Base-by-base conservation (phyloP, 2,888 invertebrate species). In the Drosophila subquinaria region DNA sequence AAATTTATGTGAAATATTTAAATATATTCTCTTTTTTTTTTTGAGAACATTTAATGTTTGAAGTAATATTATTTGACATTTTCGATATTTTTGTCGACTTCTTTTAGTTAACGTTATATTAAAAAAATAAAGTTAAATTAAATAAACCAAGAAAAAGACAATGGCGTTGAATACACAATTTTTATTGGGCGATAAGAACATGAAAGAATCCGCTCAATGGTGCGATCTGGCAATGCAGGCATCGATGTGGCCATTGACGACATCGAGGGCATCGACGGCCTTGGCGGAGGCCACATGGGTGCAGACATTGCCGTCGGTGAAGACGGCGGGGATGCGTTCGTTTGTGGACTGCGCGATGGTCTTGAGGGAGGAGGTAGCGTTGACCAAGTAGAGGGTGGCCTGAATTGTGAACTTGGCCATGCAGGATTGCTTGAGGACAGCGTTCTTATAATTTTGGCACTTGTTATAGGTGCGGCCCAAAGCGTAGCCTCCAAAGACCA, bases 291-390 rank as follows among this genome's bases (percentile, higher is more conserved):
- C 89, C 5, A 2, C 15, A 27, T 88, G 82, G 13, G 91, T 89
- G 78, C 90, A 90, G 38, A 36, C 15, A 53, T 89, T 81, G 57
- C 86, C 67, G 1, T 88, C 84, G 50, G n/a, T 33, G 10, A 88
- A 62, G 38, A 90, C 87, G 13, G 64, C 84, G 0, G 91, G 91
- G 4, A 91, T 75, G 42, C 90, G 82, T 40, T 84, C 65, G 52
- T 69, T 85, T 47, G 73, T 82, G 62, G 74, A 72, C 43, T 82
- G 4, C n/a, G 40, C 40, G 57, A 91, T 91, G 64, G 85, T 90
- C 36, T 79, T 85, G 15, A 90, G 40, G 1, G 91, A 91, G 47
- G 66, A 67, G 36, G 76, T 76, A 2, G 90, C 73, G 30, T 17
- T 77, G 5, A 76, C 69, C 63, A 85, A 1, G n/a, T 74, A 90